These are phyloP conservation scores for Osmerus eperlanus DNA, from an alignment of 2,113 vertebrate genomes.

Conservation along the genomic window DNA sequence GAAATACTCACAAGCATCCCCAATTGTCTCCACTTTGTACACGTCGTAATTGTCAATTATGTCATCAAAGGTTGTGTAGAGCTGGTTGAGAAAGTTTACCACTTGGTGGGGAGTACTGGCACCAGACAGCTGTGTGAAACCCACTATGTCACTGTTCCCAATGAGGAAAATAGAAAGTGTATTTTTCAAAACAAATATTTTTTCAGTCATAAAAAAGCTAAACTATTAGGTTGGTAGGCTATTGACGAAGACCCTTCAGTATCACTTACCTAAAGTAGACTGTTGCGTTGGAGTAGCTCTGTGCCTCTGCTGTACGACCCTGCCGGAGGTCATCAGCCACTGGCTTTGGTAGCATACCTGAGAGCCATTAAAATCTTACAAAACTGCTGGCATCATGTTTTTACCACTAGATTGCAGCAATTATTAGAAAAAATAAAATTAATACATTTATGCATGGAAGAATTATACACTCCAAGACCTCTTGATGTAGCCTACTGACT, in stretches of 20 bases:
- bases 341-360: constrained; percentile 75
- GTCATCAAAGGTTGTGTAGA: constrained; percentile 78
- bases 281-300: constrained; percentile 70
- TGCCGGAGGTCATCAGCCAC: constrained; percentile 73
- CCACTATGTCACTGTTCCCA: constrained; percentile 73
- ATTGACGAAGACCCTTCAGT: too few species aligned
- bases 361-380: not conserved
- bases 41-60: constrained; percentile 78
- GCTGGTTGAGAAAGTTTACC: constrained; percentile 76
- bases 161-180: not conserved
- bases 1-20: constrained; percentile 73
- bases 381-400: not conserved
- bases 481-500: constrained; percentile 16
- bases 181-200: not conserved
- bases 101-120: constrained; percentile 76
- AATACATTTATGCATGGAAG: not conserved
- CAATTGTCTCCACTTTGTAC: constrained; percentile 79
- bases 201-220: too few species aligned
- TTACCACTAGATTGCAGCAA: constrained; percentile 51
- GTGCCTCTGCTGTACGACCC: constrained; percentile 66
- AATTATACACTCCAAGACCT: not conserved
- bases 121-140: constrained; percentile 74
- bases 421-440: not conserved
- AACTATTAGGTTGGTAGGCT: too few species aligned
- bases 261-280: constrained; percentile 68